Conservation (phyloP, 2,888 invertebrate genomes). For the Caenorhabditis parvicauda region DNA sequence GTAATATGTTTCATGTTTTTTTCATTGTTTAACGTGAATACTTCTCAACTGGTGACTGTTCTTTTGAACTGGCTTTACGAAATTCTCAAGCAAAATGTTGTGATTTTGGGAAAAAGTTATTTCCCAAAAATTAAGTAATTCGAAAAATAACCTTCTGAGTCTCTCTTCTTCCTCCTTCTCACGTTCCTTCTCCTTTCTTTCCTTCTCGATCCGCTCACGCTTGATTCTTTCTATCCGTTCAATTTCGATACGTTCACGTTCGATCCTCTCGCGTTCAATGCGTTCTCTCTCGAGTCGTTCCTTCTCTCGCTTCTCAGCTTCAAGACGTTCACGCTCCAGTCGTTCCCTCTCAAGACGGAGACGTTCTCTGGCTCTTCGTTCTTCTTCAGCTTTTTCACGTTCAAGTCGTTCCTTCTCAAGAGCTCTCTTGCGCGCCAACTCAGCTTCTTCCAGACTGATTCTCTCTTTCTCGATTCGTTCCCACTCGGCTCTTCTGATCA, state of each 20-base stretch:
- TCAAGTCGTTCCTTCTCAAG: constrained; percentile 43
- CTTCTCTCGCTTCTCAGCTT: constrained; percentile 36
- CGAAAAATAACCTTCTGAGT: constrained; percentile 13
- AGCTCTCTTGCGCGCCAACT: constrained; percentile 28
- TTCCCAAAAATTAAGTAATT: too few relatives aligned
- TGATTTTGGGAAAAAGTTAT: too few relatives aligned
- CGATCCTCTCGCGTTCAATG: constrained; percentile 41
- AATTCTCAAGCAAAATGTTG: too few relatives aligned
- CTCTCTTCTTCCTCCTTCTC: constrained; percentile 36
- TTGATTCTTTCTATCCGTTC: constrained; percentile 60
- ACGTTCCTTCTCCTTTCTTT: constrained; percentile 44
- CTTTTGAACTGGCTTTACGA: too few relatives aligned
- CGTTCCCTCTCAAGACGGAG: constrained; percentile 34
- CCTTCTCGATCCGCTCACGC: constrained; percentile 51
- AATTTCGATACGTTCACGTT: constrained; percentile 49
- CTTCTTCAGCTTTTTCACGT: constrained; percentile 38
- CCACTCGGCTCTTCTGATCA: constrained; percentile 49
- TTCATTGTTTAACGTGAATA: too few relatives aligned
- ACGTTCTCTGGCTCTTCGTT: constrained; percentile 23
- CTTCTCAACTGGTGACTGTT: too few relatives aligned
- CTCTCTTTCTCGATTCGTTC: constrained; percentile 53
- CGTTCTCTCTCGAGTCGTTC: constrained; percentile 47
- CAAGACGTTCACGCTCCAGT: constrained; percentile 42
- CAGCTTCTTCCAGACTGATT: constrained; percentile 44
- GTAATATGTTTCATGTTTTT: too few relatives aligned